These are phyloP conservation scores for Agrochola litura DNA, from an alignment of 2,888 invertebrate genomes.

Conservation along the genomic window DNA sequence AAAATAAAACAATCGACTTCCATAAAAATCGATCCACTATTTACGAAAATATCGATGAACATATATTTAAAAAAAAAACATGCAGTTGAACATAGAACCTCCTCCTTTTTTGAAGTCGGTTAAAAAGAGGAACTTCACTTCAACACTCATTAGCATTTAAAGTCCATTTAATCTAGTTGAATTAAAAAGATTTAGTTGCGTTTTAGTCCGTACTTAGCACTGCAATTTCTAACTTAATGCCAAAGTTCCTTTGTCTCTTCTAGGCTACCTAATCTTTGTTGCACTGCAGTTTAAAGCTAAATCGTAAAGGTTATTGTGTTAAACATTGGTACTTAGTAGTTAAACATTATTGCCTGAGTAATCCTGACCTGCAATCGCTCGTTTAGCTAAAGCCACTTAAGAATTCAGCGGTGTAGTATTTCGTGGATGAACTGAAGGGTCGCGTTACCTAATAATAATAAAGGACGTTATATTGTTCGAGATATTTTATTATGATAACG, in stretches of 20 bases:
- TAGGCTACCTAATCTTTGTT: conserved; percentile 17
- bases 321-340: conserved; percentile 35
- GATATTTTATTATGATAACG: conserved; percentile 58
- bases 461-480: conserved; percentile 48
- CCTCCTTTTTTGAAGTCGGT: too few relatives aligned
- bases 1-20: not conserved
- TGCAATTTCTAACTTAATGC: conserved; percentile 28
- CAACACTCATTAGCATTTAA: too few relatives aligned
- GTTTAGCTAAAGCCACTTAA: conserved; percentile 75
- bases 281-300: conserved; percentile 20
- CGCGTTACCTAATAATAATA: conserved; percentile 72
- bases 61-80: too few relatives aligned
- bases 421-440: conserved; percentile 75
- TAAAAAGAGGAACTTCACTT: not conserved
- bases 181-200: conserved; percentile 7
- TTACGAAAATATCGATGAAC: too few relatives aligned
- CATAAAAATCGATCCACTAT: too few relatives aligned
- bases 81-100: too few relatives aligned
- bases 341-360: conserved; percentile 51
- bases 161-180: conserved; percentile 13
- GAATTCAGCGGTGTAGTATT: conserved; percentile 75
- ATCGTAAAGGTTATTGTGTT: conserved; percentile 51
- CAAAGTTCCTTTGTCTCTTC: conserved; percentile 37
- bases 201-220: conserved; percentile 7
- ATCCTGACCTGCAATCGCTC: conserved; percentile 67